phyloP scores from a whole-genome alignment of 1,140 invertebrate genomes.

The Drosophila sturtevanti region DNA sequence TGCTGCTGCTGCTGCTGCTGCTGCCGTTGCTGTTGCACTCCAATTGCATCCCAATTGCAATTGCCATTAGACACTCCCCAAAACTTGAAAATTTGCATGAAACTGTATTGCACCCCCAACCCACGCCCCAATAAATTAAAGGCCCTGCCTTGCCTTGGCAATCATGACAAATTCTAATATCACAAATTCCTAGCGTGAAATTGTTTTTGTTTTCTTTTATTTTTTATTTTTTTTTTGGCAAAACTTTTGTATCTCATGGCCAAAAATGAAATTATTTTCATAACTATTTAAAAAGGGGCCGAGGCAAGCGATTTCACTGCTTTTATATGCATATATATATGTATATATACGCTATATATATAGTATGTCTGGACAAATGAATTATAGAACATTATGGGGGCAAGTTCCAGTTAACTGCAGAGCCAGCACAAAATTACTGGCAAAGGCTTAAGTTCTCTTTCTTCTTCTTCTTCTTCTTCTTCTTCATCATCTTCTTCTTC shows the following conservation, averaged over 20 bases:
- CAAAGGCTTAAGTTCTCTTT: slow-evolving; percentile 1
- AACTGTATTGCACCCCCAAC: no score
- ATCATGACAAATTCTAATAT: slow-evolving; percentile 50
- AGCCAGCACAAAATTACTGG: slow-evolving; percentile 62
- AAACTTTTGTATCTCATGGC: slow-evolving; percentile 22
- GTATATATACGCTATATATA: background rate
- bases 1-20: background rate
- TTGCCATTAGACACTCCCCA: slow-evolving; percentile 44
- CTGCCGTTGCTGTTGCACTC: slow-evolving; percentile 26
- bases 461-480: background rate
- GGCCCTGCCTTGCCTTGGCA: slow-evolving; percentile 27
- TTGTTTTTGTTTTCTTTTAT: slow-evolving; percentile 17
- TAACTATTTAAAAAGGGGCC: slow-evolving; percentile 30
- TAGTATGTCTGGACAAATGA: slow-evolving; percentile 40
- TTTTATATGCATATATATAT: background rate
- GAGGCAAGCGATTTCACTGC: slow-evolving; percentile 9
- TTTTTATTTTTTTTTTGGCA: slow-evolving; percentile 24
- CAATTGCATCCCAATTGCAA: slow-evolving; percentile 56
- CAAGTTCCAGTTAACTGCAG: slow-evolving; percentile 63
- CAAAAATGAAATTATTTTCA: slow-evolving; percentile 55
- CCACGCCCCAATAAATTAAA: background rate
- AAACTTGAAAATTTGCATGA: slow-evolving; percentile 52
- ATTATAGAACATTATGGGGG: slow-evolving; percentile 70
- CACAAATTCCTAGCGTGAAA: slow-evolving; percentile 59
- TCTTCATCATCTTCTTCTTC: background rate